A percentile compares a stretch with the other conserved stretches of the same genome.
phyloP scores from a whole-genome alignment of 2,113 vertebrate species.

The Xiphophorus couchianus region DNA sequence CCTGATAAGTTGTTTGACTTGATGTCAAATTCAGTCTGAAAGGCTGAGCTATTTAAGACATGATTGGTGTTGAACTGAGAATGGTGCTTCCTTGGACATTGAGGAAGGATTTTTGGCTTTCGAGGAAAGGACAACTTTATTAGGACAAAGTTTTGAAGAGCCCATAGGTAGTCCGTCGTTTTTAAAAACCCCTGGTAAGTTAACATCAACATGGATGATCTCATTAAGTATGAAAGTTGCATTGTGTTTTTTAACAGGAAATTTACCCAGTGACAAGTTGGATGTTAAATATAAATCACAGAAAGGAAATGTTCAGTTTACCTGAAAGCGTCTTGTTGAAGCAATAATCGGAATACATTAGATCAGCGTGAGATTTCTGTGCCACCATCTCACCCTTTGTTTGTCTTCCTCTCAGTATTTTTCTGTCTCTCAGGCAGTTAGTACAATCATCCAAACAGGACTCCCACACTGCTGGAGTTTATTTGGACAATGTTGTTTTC shows the following conservation, averaged over 20 bases:
- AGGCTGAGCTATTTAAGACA: slow-evolving; percentile 8
- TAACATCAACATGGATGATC: neutral
- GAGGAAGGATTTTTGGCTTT: slow-evolving; percentile 12
- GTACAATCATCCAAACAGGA: slow-evolving; percentile 19
- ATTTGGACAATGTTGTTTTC: slow-evolving; percentile 73
- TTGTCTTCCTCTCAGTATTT: slow-evolving; percentile 26
- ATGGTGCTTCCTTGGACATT: slow-evolving; percentile 13
- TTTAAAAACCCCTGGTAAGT: slow-evolving; percentile 36
- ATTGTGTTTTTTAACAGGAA: neutral
- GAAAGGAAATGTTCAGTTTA: slow-evolving; percentile 25
- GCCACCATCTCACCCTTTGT: slow-evolving; percentile 28
- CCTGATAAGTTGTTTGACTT: slow-evolving; percentile 11
- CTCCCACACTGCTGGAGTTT: slow-evolving; percentile 67
- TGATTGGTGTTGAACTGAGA: neutral
- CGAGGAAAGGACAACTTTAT: slow-evolving; percentile 16
- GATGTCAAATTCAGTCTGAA: slow-evolving; percentile 13
- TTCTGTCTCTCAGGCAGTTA: slow-evolving; percentile 27
- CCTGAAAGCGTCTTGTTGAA: slow-evolving; percentile 27
- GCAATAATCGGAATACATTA: slow-evolving; percentile 42
- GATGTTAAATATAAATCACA: neutral
- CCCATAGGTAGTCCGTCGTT: neutral
- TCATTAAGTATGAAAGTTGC: neutral
- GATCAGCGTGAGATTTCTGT: slow-evolving; percentile 45
- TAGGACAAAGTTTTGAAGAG: slow-evolving; percentile 2
- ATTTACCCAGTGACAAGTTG: neutral